These are phyloP conservation scores for Psilanteris sp. DNA, from an alignment of 1,140 invertebrate genomes.

Conservation along the genomic window DNA sequence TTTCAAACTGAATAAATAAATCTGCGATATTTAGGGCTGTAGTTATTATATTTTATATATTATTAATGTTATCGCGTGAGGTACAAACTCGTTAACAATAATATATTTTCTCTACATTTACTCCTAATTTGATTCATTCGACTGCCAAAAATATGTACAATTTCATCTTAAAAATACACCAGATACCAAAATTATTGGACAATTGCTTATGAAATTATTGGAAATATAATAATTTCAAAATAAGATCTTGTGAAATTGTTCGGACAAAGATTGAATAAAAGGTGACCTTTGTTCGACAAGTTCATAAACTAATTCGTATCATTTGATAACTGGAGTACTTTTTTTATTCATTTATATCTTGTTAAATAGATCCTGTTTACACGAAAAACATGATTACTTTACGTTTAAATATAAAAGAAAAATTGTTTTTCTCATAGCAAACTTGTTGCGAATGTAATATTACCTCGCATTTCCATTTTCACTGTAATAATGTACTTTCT, in stretches of 20 bases:
- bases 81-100: conserved; percentile 53
- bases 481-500: too few species aligned
- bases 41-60: too few species aligned
- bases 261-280: not conserved
- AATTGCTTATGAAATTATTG: not conserved
- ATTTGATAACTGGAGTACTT: conserved; percentile 7
- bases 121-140: conserved; percentile 45
- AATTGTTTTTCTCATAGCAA: conserved; percentile 6
- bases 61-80: too few species aligned
- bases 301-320: not conserved
- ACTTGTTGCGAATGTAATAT: too few species aligned
- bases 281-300: not conserved
- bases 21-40: too few species aligned
- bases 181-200: not conserved
- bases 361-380: conserved; percentile 31
- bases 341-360: not conserved
- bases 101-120: conserved; percentile 46
- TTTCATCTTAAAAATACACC: conserved; percentile 15
- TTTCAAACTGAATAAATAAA: too few species aligned
- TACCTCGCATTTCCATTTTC: too few species aligned
- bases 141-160: conserved; percentile 59
- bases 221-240: not conserved
- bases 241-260: too few species aligned
- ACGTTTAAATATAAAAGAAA: conserved; percentile 17
- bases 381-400: conserved; percentile 18